phyloP scores from a whole-genome alignment of 2,888 invertebrate genomes.

The Listrodromus nycthemerus region DNA sequence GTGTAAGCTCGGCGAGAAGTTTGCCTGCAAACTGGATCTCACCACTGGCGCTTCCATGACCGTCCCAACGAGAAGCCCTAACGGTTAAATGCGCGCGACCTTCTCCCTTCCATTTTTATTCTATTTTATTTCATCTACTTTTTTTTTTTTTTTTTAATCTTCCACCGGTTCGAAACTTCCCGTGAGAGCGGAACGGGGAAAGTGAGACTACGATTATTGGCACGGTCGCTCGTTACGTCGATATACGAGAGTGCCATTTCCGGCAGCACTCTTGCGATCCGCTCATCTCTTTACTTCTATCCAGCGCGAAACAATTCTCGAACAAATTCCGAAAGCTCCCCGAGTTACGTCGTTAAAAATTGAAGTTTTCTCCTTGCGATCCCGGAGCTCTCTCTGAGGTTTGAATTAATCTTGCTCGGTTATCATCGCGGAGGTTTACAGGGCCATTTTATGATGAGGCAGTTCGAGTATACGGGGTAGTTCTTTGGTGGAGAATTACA shows the following conservation, averaged over 20 bases:
- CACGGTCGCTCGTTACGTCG: constrained; percentile 35
- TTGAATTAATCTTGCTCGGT: background rate
- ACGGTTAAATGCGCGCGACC: constrained; percentile 42
- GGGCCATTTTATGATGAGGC: background rate
- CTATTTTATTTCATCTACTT: no score
- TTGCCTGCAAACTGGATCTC: constrained; percentile 47
- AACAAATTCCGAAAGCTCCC: constrained; percentile 5
- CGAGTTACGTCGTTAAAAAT: constrained; percentile 2
- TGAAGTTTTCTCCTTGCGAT: background rate
- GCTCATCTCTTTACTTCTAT: constrained; percentile 31
- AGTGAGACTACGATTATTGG: constrained; percentile 53
- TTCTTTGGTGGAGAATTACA: background rate
- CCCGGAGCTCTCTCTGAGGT: background rate
- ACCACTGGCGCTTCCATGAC: constrained; percentile 27
- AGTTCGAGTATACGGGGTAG: constrained; percentile 8
- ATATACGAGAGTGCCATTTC: constrained; percentile 35
- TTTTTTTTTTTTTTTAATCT: constrained; percentile 3
- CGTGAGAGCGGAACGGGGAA: constrained; percentile 30
- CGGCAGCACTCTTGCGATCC: constrained; percentile 17
- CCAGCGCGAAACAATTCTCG: constrained; percentile 18
- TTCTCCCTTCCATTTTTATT: constrained; percentile 21
- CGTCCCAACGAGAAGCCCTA: constrained; percentile 30
- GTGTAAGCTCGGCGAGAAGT: constrained; percentile 52
- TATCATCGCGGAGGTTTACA: background rate
- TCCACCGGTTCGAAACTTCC: constrained; percentile 19